Conservation (phyloP, 2,888 invertebrate genomes). For the Aricia artaxerxes region DNA sequence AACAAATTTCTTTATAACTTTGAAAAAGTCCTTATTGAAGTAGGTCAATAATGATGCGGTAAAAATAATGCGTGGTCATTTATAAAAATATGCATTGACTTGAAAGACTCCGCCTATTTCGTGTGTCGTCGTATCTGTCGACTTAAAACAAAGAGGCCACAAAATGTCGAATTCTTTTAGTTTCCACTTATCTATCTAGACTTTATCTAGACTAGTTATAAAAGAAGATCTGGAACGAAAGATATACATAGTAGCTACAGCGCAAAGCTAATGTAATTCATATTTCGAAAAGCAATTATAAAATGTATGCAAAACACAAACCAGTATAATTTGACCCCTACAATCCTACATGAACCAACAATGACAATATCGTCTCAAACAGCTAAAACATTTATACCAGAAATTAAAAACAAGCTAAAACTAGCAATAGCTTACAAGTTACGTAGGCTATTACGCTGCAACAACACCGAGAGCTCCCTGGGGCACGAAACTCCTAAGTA, state of each 20-base stretch:
- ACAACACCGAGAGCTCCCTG: constrained; percentile 33
- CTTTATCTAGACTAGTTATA: no score
- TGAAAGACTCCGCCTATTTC: no score
- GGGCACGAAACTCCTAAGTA: constrained; percentile 35
- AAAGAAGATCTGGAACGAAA: no score
- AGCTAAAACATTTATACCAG: background rate
- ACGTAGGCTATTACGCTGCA: constrained; percentile 32
- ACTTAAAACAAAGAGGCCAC: no score
- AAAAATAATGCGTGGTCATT: no score
- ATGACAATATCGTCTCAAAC: background rate
- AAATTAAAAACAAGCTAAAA: background rate
- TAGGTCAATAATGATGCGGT: no score
- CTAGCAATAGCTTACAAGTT: background rate
- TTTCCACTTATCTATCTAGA: no score
- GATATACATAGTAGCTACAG: background rate
- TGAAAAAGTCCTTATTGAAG: background rate
- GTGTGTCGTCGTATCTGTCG: no score
- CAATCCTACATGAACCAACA: background rate
- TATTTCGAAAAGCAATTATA: background rate
- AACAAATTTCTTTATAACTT: background rate
- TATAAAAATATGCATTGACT: no score
- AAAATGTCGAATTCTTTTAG: no score
- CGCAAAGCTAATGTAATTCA: background rate
- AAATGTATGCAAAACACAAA: background rate
- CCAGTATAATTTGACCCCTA: background rate